Evolutionary conservation across 2,113 vertebrate genomes (phyloP).

Genomic region (Oreocharis arfaki): DNA sequence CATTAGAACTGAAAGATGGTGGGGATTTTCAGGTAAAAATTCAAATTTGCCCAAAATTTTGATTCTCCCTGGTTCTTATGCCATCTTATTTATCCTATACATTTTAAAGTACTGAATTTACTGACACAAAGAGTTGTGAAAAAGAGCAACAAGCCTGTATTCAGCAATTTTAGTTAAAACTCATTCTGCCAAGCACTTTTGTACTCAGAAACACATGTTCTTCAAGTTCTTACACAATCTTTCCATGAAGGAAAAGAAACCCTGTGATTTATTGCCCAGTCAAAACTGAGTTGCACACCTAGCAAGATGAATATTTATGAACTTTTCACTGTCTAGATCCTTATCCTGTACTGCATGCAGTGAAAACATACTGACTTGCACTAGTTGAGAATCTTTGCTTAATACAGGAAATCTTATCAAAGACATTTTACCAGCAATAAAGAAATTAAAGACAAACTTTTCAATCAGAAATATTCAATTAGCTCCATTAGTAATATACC

Average conservation of each 20-base stretch:
- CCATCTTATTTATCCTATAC: neutral
- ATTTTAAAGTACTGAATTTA: neutral
- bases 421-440: neutral
- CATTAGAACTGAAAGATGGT: neutral
- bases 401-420: neutral
- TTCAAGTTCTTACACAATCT: neutral
- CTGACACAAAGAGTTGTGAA: neutral
- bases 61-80: neutral
- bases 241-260: neutral
- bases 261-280: slow-evolving; percentile 7
- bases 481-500: neutral
- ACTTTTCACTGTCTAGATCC: neutral
- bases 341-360: neutral
- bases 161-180: neutral
- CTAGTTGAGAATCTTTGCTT: neutral
- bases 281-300: neutral
- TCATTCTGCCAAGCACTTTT: neutral
- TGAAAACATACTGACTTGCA: neutral
- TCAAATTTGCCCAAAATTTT: neutral
- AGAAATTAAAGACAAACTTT: neutral
- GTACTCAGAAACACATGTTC: neutral
- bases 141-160: neutral
- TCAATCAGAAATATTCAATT: neutral
- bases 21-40: neutral
- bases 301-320: slow-evolving; percentile 29